These are phyloP conservation scores for Ellobium chinense DNA, from an alignment of 2,888 invertebrate species.

Conservation along the genomic window DNA sequence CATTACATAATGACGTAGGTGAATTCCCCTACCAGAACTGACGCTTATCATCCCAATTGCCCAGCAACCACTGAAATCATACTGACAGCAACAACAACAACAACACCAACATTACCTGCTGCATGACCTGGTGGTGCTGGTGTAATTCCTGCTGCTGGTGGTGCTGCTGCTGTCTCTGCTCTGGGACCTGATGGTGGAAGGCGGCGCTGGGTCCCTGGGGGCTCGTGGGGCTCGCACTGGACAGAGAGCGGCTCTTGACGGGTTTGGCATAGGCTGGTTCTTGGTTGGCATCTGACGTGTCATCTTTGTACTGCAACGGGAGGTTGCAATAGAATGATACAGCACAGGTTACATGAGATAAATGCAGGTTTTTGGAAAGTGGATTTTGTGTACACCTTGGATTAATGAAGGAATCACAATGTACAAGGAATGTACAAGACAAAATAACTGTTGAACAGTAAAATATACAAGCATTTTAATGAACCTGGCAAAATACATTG, in stretches of 20 bases:
- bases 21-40: too few relatives aligned
- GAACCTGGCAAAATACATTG: too few relatives aligned
- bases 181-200: conserved; percentile 40
- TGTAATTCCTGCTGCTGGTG: conserved; percentile 14
- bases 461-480: too few relatives aligned
- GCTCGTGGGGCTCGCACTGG: conserved; percentile 62
- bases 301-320: conserved; percentile 48
- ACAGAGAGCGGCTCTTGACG: conserved; percentile 60
- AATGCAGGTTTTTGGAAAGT: too few relatives aligned
- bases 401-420: too few relatives aligned
- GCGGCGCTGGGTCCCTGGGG: conserved; percentile 80
- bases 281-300: conserved; percentile 40
- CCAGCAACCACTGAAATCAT: neutral
- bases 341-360: too few relatives aligned
- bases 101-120: neutral
- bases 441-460: too few relatives aligned
- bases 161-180: conserved; percentile 8
- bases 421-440: too few relatives aligned
- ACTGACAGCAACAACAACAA: neutral
- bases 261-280: conserved; percentile 76
- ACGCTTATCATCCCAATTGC: too few relatives aligned
- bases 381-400: too few relatives aligned
- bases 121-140: neutral
- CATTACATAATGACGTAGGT: neutral
- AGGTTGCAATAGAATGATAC: too few relatives aligned